Evolutionary conservation across 2,797 vertebrate species (phyloP).

Genomic region (Rhinophrynus dorsalis): DNA sequence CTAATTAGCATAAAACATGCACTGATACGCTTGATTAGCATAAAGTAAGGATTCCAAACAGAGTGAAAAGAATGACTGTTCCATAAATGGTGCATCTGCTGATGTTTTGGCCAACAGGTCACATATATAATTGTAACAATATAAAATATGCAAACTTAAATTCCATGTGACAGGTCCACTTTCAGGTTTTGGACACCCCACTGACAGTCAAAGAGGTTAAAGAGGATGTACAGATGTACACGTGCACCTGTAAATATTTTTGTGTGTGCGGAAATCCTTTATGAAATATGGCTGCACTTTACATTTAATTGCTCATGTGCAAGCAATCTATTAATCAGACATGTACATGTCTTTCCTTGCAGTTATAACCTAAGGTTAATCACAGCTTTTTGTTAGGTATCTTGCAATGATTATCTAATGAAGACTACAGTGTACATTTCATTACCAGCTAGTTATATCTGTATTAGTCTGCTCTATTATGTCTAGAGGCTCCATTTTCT

Average conservation of each 20-base stretch:
- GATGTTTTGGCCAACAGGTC: too few relatives aligned
- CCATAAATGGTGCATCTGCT: too few relatives aligned
- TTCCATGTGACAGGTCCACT: too few relatives aligned
- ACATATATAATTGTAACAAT: too few relatives aligned
- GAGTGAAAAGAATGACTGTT: too few relatives aligned
- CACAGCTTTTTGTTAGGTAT: conserved; percentile 1
- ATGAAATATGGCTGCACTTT: conserved; percentile 8
- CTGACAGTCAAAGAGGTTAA: too few relatives aligned
- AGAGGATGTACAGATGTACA: conserved; percentile 14
- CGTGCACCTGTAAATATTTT: conserved; percentile 16
- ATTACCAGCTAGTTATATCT: neutral
- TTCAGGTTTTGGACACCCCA: too few relatives aligned
- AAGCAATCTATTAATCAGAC: conserved; percentile 17
- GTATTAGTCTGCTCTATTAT: neutral
- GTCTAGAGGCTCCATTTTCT: neutral
- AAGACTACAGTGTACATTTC: neutral
- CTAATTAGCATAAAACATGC: too few relatives aligned
- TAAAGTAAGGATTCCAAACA: too few relatives aligned
- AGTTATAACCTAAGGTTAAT: conserved; percentile 6
- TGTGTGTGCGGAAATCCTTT: neutral
- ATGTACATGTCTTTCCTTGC: neutral
- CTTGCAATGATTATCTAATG: neutral
- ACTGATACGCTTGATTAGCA: too few relatives aligned
- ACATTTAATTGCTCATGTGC: neutral
- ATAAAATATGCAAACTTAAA: too few relatives aligned